Percentiles rank a stretch among this genome's conserved stretches.
Conservation (phyloP, 2,888 invertebrate species). For the Tolmerus cingulatus region DNA sequence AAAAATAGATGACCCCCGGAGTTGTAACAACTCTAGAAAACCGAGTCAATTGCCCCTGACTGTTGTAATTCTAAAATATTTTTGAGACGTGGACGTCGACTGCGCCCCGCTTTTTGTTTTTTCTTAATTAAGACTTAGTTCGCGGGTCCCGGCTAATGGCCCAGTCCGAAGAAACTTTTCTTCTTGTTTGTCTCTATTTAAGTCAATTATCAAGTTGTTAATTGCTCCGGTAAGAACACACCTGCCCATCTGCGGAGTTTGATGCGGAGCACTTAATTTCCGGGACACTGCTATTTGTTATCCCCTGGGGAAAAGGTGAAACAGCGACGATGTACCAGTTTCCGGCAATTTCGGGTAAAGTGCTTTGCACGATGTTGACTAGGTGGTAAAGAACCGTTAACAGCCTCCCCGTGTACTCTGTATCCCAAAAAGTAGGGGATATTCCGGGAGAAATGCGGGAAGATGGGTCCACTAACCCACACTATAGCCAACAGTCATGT, state of each 20-base stretch:
- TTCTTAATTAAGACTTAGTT: neutral
- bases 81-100: neutral
- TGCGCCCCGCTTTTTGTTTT: neutral
- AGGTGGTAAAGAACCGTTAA: neutral
- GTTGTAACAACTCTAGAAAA: neutral
- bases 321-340: neutral
- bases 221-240: neutral
- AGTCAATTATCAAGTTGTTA: constrained; percentile 34
- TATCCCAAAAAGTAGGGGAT: neutral
- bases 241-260: neutral
- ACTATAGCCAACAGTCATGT: neutral
- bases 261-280: constrained; percentile 1
- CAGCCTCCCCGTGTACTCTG: neutral
- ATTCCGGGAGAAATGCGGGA: neutral
- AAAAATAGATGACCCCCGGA: neutral
- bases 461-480: neutral
- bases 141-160: neutral
- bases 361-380: neutral
- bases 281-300: neutral
- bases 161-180: neutral
- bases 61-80: neutral
- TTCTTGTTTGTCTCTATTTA: constrained; percentile 19
- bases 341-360: neutral
- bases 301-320: neutral
- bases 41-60: neutral